Evolutionary conservation across 2,797 vertebrate species (phyloP), one percentile per base, ranked within the genome.

Genomic region (Channa striata): DNA sequence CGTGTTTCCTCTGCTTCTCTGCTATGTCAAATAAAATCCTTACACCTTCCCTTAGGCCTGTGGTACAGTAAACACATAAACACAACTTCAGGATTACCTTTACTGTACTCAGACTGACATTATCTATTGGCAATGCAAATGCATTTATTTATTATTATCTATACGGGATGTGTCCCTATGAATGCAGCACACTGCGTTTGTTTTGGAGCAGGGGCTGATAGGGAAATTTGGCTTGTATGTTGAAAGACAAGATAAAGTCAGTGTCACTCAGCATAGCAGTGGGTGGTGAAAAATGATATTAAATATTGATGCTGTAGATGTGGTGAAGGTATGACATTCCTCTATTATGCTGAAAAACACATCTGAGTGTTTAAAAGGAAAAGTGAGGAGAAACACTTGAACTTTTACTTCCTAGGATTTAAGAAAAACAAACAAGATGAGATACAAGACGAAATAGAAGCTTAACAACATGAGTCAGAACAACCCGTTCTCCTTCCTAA

Each of bases 151-250:
- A n/a, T n/a, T n/a, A n/a, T n/a, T n/a, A n/a, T 74, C 43, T 23
- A 23, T 39, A 48, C 25, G 43, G 34, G 19, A 13, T 2, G 50
- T 83, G 63, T 82, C 66, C 78, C 72, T 50, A 54, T 74, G 62
- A 79, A 72, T 75, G 67, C n/a, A 40, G 61, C 48, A 68, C 62
- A 40, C 30, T 39, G 51, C 69, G 84, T 67, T 68, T 69, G 78
- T 77, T 82, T 43, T 54, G 37, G 51, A 68, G 72, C 64, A 23
- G 17, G 19, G 39, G 36, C 79, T 61, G 59, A 60, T 19, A 39
- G 33, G 42, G 56, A 19, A 44, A 64, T 68, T 53, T 53, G 66
- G 69, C 67, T 77, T 47, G 80, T 80, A 60, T 74, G 50, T 60
- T 64, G 59, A 75, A 63, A 76, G 71, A 37, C 3, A 19, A 36